Evolutionary conservation across 2,888 invertebrate species (phyloP), one percentile per base, ranked within the genome.

Genomic region (Macrophya alboannulata): DNA sequence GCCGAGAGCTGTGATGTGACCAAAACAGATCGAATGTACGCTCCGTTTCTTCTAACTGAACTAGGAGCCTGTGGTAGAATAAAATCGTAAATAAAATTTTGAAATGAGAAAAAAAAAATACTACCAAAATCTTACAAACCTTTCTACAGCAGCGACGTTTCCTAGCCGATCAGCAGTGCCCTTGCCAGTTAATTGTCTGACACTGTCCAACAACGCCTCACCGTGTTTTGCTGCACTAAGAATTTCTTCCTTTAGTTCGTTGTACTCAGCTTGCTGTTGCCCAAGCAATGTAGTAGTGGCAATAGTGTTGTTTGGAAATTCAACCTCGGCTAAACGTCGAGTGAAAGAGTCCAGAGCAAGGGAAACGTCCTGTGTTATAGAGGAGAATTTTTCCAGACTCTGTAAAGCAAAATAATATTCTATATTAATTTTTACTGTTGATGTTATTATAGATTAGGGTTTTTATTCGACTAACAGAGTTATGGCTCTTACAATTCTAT

Each of bases 351-450:
- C 97, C 91, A 99, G 94, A 89, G 97, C 97, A 88, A 96, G 95
- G 31, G 99, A 98, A 85, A 99, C 98, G 92, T 98, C 97, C 92
- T 98, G 97, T 88, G 98, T 98, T 92, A 98, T 96, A 79, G 96
- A 96, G 71, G 98, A 98, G 95, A 99, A 99, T 93, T 98, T 98
- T 94, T 99, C 99, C 92, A 99, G 95, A 83, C 98, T 98, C 98
- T 99, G 94, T 77, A 95, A 94, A 55, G 51, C 1, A 51, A 51
- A 8, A 87, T 81, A n/a, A n/a, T n/a, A n/a, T n/a, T n/a, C n/a
- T n/a, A n/a, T n/a, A 51, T 77, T 51, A 6, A 4, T 37, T n/a
- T 45, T n/a, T 45, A 10, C 21, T 31, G 17, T 0, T 48, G 43
- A 21, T 25, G 21, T 74, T 45, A 5, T 21, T 0, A 31, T 2